Evolutionary conservation across 2,888 invertebrate genomes (phyloP).

Genomic region (Cryptus armator): DNA sequence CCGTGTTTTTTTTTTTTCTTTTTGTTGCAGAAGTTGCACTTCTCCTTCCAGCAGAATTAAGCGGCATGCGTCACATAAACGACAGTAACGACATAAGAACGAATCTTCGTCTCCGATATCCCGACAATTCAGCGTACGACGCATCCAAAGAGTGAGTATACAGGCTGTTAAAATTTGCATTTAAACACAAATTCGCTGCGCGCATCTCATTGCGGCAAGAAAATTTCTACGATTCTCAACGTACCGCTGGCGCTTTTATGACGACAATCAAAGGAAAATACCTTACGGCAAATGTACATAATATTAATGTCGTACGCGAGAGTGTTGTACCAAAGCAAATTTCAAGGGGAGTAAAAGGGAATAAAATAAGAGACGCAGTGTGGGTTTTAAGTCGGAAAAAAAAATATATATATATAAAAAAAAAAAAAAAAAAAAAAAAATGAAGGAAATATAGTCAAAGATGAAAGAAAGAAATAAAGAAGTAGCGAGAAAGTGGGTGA

Average conservation of each 20-base stretch:
- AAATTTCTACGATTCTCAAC: background rate
- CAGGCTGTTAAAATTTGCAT: background rate
- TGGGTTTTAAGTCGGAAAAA: conserved; percentile 26
- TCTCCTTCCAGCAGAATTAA: conserved; percentile 92
- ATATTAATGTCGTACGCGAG: background rate
- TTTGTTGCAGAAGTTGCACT: conserved; percentile 92
- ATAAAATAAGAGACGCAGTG: conserved; percentile 43
- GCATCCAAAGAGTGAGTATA: conserved; percentile 90
- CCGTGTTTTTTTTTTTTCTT: conserved; percentile 42
- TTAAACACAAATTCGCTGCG: background rate
- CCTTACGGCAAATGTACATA: background rate
- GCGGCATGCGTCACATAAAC: conserved; percentile 91
- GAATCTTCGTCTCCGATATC: conserved; percentile 91
- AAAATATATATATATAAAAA: background rate
- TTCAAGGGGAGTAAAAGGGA: conserved; percentile 14
- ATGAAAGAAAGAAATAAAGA: conserved; percentile 11
- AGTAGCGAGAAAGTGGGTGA: conserved; percentile 42
- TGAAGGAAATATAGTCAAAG: background rate
- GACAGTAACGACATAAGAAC: conserved; percentile 93
- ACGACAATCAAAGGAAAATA: conserved; percentile 10
- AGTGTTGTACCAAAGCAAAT: background rate
- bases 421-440: background rate
- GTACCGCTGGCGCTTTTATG: background rate
- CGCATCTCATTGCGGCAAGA: background rate
- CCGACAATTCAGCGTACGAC: conserved; percentile 91